A percentile compares a stretch with the other conserved stretches of the same genome.
phyloP scores from a whole-genome alignment of 1,140 invertebrate genomes.

The Zaprionus davidi region DNA sequence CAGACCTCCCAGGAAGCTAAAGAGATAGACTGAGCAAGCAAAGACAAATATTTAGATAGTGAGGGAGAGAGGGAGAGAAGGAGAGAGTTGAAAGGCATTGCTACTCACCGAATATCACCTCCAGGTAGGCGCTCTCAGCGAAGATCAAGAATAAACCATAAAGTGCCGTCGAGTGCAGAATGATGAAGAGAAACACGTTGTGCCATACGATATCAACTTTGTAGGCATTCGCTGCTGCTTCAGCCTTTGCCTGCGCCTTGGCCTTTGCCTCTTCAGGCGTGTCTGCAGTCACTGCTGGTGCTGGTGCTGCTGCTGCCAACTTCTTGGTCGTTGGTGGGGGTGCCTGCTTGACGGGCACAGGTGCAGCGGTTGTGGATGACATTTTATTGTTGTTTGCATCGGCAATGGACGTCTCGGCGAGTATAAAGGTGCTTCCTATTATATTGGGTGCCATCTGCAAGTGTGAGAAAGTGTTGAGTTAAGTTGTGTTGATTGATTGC shows the following conservation, averaged over 20 bases:
- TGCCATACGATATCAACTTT: slow-evolving; percentile 89
- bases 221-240: slow-evolving; percentile 60
- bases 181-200: slow-evolving; percentile 89
- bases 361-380: slow-evolving; percentile 40
- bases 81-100: background rate
- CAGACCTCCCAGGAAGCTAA: slow-evolving; percentile 84
- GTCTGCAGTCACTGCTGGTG: background rate
- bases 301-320: background rate
- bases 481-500: slow-evolving; percentile 31
- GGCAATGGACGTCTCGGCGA: slow-evolving; percentile 77
- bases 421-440: slow-evolving; percentile 81
- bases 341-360: slow-evolving; percentile 27
- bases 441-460: slow-evolving; percentile 82
- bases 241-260: slow-evolving; percentile 24
- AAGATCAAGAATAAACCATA: slow-evolving; percentile 88
- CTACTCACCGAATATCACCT: slow-evolving; percentile 87
- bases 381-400: slow-evolving; percentile 78
- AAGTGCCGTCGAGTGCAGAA: slow-evolving; percentile 88
- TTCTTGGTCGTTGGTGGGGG: slow-evolving; percentile 34
- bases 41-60: background rate
- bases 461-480: background rate
- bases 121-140: slow-evolving; percentile 87
- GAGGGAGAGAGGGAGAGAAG: background rate
- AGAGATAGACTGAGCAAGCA: slow-evolving; percentile 52
- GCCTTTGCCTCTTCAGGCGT: background rate